Base-by-base conservation (phyloP, 2,888 invertebrate genomes). In the Rhogogaster chlorosoma region DNA sequence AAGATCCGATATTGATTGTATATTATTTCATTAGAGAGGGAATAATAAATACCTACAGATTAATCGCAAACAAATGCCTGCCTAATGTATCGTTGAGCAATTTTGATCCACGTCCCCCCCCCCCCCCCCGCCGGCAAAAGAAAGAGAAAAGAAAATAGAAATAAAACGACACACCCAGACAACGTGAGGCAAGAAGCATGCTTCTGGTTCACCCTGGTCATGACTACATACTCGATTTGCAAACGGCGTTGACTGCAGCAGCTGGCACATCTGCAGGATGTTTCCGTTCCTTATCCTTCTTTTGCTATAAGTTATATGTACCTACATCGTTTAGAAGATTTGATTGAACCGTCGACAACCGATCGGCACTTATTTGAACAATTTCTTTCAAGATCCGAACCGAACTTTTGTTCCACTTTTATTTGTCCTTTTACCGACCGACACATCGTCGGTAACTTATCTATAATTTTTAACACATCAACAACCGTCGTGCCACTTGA, bases 201-300 rank as follows among this genome's bases (percentile, higher is more conserved):
- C 49, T 75, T 49, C 29, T 29, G 7, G 42, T 75, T 75, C 49
- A 29, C 29, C 12, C 29, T 29, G 49, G 26, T 75, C 49, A 26
- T 42, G 75, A 49, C 18, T 75, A 75, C 26, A 12, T 67, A 67
- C 32, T 67, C 7, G 12, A 6, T 67, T 32, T 15, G 4, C 32
- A 67, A 67, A 67, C 67, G 32, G 32, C 67, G 6, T 32, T 32
- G 32, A 15, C 32, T 32, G 67, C 15, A 32, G 45, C 32, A 67
- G 67, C 29, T 67, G 67, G 67, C 29, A 67, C 67, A 67, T 32
- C 32, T 67, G 67, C 67, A 67, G 67, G 67, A 67, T 67, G 67
- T 61, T 61, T 61, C 61, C 9, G 61, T 26, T 61, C 26, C 26
- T 32, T 32, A 6, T 26, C 67, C 32, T 67, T 18, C 67, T 32